Evolutionary conservation across 2,113 vertebrate species (phyloP).

Genomic region (Elephantulus edwardii): DNA sequence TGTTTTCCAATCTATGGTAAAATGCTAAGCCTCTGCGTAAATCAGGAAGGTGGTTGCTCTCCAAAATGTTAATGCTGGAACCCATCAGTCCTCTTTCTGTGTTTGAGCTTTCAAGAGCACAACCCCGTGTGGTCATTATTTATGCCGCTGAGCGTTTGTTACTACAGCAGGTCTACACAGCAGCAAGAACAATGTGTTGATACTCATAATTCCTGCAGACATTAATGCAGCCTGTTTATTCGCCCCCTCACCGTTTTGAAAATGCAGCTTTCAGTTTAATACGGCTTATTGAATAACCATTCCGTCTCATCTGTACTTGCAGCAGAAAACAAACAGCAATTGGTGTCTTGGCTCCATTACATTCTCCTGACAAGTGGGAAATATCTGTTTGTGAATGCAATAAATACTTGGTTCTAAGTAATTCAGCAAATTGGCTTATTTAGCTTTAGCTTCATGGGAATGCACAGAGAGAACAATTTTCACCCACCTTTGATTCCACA

Average conservation of each 20-base stretch:
- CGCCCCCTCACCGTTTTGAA: neutral
- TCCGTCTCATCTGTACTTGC: conserved; percentile 13
- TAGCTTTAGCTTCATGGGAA: conserved; percentile 40
- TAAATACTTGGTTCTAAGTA: conserved; percentile 50
- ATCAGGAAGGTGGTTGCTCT: conserved; percentile 9
- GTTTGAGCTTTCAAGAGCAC: conserved; percentile 27
- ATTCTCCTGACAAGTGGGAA: conserved; percentile 60
- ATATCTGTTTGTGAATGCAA: conserved; percentile 50
- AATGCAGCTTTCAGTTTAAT: conserved; percentile 19
- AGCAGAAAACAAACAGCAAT: conserved; percentile 45
- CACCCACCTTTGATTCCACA: conserved; percentile 30
- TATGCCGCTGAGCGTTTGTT: neutral
- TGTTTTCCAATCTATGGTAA: neutral
- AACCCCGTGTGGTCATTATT: neutral
- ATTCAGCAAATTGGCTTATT: conserved; percentile 61
- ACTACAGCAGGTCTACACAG: neutral
- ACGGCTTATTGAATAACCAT: conserved; percentile 35
- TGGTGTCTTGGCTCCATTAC: conserved; percentile 30
- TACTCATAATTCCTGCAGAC: conserved; percentile 38
- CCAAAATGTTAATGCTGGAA: conserved; percentile 42
- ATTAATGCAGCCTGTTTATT: conserved; percentile 7
- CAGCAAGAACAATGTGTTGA: neutral
- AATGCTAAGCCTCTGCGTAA: conserved; percentile 27
- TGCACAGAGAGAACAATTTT: conserved; percentile 32
- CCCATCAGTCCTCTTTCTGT: conserved; percentile 18